phyloP scores from a whole-genome alignment of 2,888 invertebrate species.

The Eupithecia insigniata region DNA sequence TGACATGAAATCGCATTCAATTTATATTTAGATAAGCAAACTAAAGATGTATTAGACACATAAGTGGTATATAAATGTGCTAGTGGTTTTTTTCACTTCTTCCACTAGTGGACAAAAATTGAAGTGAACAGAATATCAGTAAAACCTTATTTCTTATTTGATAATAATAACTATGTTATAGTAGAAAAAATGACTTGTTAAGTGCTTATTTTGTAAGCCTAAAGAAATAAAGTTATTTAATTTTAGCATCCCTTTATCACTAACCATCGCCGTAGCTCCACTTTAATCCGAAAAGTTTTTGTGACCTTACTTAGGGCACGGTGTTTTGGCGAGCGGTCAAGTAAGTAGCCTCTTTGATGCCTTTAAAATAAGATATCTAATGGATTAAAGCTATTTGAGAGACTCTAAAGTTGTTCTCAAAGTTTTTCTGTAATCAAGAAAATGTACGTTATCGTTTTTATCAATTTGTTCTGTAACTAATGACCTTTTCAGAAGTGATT shows the following conservation, averaged over 20 bases:
- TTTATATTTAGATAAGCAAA: no score
- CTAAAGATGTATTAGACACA: no score
- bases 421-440: not conserved
- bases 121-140: no score
- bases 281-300: constrained; percentile 24
- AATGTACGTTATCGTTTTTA: not conserved
- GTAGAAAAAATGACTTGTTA: no score
- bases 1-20: no score
- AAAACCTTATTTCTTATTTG: no score
- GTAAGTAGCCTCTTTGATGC: constrained; percentile 8
- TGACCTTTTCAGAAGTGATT: not conserved
- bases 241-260: not conserved
- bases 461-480: not conserved
- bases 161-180: no score
- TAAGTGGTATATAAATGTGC: no score
- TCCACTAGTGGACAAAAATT: no score
- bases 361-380: constrained; percentile 7
- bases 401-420: not conserved
- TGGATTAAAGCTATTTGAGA: constrained; percentile 6
- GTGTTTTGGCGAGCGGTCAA: constrained; percentile 14
- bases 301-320: constrained; percentile 11
- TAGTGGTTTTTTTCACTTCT: no score
- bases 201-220: no score
- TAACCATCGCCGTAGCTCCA: not conserved
- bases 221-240: no score